A percentile compares a stretch with the other conserved stretches of the same genome.
Evolutionary conservation across 1,140 invertebrate species (phyloP).

Genomic region (Drosophila triauraria): DNA sequence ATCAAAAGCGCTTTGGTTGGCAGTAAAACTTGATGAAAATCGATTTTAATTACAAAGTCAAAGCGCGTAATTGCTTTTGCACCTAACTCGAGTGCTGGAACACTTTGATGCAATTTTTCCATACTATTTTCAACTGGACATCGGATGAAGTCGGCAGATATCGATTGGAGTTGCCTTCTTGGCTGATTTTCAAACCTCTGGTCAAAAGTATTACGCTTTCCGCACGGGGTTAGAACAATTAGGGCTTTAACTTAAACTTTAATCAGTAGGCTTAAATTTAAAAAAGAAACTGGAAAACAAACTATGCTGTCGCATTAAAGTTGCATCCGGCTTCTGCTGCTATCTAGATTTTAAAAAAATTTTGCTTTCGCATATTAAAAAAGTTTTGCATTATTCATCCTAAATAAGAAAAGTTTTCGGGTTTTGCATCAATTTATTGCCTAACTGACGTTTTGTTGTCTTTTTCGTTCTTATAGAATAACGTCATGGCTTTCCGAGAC

Average conservation of each 20-base stretch:
- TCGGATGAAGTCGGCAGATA: not conserved
- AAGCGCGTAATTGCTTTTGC: constrained; percentile 81
- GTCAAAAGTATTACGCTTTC: not conserved
- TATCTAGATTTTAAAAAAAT: constrained; percentile 81
- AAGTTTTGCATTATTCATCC: constrained; percentile 78
- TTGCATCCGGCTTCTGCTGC: constrained; percentile 41
- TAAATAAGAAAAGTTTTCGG: constrained; percentile 78
- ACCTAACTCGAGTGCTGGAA: constrained; percentile 72
- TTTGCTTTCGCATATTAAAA: constrained; percentile 80
- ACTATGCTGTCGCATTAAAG: constrained; percentile 1
- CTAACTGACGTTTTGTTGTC: constrained; percentile 20
- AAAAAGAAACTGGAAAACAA: constrained; percentile 2
- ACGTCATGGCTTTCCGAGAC: not conserved
- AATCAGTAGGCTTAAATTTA: constrained; percentile 37
- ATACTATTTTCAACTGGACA: constrained; percentile 26
- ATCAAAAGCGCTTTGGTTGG: constrained; percentile 66
- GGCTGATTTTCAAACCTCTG: not conserved
- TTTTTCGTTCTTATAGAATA: constrained; percentile 24
- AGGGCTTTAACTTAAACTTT: constrained; percentile 37
- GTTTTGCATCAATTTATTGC: constrained; percentile 23
- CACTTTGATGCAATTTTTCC: constrained; percentile 63
- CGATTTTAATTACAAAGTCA: constrained; percentile 84
- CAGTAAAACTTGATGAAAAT: constrained; percentile 79
- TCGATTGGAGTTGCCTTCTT: not conserved
- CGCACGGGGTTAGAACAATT: not conserved